These are phyloP conservation scores for Cotesia congregata DNA, from an alignment of 2,888 invertebrate species.

Conservation along the genomic window DNA sequence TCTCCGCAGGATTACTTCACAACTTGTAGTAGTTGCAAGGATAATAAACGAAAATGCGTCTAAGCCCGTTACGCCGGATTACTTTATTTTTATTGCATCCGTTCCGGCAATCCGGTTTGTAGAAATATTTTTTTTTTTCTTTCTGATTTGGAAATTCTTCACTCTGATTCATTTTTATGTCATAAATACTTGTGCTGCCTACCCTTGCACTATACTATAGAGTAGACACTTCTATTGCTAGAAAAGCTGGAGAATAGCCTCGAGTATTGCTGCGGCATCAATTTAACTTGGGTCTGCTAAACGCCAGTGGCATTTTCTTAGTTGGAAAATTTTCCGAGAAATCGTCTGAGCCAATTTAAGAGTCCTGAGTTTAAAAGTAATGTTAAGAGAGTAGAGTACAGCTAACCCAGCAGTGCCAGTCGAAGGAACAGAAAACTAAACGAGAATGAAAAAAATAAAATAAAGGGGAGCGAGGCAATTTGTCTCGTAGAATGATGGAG, in stretches of 20 bases:
- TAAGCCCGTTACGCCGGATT: not conserved
- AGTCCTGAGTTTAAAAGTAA: conserved; percentile 25
- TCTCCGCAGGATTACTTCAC: not conserved
- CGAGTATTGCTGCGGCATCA: not conserved
- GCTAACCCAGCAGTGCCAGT: not conserved
- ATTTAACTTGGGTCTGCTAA: conserved; percentile 33
- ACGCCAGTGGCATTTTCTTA: conserved; percentile 34
- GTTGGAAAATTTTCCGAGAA: conserved; percentile 21
- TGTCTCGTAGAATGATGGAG: conserved; percentile 34
- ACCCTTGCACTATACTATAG: not conserved
- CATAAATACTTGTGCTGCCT: not conserved
- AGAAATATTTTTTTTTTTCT: not conserved
- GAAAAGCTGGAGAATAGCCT: not conserved
- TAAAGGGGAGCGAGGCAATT: conserved; percentile 29
- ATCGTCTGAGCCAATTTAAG: conserved; percentile 35
- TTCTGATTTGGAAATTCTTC: not conserved
- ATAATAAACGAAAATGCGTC: not conserved
- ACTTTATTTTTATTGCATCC: conserved; percentile 1
- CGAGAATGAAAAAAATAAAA: not conserved
- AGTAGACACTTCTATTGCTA: not conserved
- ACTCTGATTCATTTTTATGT: not conserved
- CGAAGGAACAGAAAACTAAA: not conserved
- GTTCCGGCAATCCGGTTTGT: not conserved
- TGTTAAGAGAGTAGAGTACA: not conserved
- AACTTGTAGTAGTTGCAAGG: not conserved